A percentile compares a stretch with the other conserved stretches of the same genome.
phyloP scores from a whole-genome alignment of 1,140 invertebrate species.

The Listronotus bonariensis region DNA sequence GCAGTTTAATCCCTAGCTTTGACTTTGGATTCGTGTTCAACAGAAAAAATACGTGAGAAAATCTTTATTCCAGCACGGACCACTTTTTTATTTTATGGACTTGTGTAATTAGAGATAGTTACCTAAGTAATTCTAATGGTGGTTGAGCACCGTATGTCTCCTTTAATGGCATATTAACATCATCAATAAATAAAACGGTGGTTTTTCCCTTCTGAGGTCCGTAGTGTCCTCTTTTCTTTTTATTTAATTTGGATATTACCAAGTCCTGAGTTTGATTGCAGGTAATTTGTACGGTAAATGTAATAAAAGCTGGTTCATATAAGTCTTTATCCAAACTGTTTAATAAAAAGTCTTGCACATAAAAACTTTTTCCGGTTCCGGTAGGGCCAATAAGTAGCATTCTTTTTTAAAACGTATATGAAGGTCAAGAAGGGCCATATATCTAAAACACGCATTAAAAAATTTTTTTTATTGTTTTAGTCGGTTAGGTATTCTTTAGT shows the following conservation, averaged over 20 bases:
- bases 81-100: too few relatives aligned
- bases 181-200: constrained; percentile 87
- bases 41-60: too few relatives aligned
- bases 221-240: constrained; percentile 78
- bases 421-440: constrained; percentile 66
- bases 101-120: neutral
- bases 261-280: constrained; percentile 87
- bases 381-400: constrained; percentile 86
- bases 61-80: too few relatives aligned
- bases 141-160: constrained; percentile 89
- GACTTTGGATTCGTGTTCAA: too few relatives aligned
- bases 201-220: constrained; percentile 78
- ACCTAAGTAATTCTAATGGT: constrained; percentile 78
- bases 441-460: too few relatives aligned
- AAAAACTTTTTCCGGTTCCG: constrained; percentile 91
- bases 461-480: too few relatives aligned
- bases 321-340: constrained; percentile 73
- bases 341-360: constrained; percentile 85
- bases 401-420: constrained; percentile 70
- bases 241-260: constrained; percentile 82
- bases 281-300: constrained; percentile 87
- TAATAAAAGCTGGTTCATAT: constrained; percentile 81
- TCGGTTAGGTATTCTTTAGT: too few relatives aligned
- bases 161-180: constrained; percentile 89
- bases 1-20: too few relatives aligned